These are phyloP conservation scores for Limnephilus rhombicus DNA, from an alignment of 2,888 invertebrate species.

Conservation along the genomic window DNA sequence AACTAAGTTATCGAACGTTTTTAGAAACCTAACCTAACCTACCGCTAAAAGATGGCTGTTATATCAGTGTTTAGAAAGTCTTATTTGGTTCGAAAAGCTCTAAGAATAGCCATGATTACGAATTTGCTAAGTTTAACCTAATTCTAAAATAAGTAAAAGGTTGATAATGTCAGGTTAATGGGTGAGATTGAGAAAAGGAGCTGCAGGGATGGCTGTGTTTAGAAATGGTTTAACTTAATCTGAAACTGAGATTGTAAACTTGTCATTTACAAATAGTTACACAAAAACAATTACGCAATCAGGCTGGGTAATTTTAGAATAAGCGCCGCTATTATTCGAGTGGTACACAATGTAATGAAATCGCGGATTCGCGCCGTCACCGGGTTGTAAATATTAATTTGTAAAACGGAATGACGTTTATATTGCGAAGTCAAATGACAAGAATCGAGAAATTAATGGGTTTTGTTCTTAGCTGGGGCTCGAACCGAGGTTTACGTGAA, in stretches of 20 bases:
- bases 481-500: conserved; percentile 29
- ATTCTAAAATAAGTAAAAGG: no score
- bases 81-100: no score
- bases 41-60: no score
- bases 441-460: conserved; percentile 34
- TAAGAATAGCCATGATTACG: no score
- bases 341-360: not conserved
- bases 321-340: not conserved
- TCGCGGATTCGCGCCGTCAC: not conserved
- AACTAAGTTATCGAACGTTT: no score
- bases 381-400: not conserved
- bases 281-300: not conserved
- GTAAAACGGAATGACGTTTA: conserved; percentile 11
- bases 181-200: not conserved
- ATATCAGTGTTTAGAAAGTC: no score
- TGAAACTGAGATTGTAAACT: not conserved
- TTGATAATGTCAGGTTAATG: not conserved
- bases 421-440: conserved; percentile 38
- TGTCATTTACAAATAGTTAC: not conserved
- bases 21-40: no score
- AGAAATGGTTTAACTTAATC: not conserved
- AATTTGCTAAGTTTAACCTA: no score
- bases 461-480: conserved; percentile 30
- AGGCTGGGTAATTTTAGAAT: not conserved
- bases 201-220: not conserved